Evolutionary conservation across 2,888 invertebrate species (phyloP).

Genomic region (Tenthredo scrophulariae): DNA sequence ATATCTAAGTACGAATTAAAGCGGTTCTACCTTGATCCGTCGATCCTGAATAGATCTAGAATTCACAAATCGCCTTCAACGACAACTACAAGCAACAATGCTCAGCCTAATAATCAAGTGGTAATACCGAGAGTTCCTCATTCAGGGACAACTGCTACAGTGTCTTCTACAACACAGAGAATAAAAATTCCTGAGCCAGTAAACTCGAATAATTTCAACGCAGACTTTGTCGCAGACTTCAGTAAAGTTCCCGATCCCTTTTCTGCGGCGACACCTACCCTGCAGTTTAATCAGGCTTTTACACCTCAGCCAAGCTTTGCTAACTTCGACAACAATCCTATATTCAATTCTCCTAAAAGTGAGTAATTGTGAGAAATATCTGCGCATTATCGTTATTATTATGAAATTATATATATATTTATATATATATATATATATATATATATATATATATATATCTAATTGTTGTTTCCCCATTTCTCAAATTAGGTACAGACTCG

Average conservation of each 20-base stretch:
- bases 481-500: slow-evolving; percentile 54
- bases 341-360: slow-evolving; percentile 80
- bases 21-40: slow-evolving; percentile 81
- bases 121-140: slow-evolving; percentile 72
- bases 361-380: slow-evolving; percentile 54
- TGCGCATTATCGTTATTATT: not conserved
- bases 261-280: slow-evolving; percentile 68
- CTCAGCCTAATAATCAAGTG: slow-evolving; percentile 58
- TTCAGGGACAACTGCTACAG: slow-evolving; percentile 65
- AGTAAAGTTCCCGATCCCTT: slow-evolving; percentile 75
- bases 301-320: slow-evolving; percentile 82
- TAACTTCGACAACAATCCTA: slow-evolving; percentile 87
- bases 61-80: slow-evolving; percentile 61
- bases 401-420: not conserved
- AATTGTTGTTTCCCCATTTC: not conserved
- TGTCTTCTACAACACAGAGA: slow-evolving; percentile 61
- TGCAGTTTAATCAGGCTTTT: slow-evolving; percentile 71
- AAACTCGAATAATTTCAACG: slow-evolving; percentile 68
- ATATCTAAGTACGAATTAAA: slow-evolving; percentile 97
- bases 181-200: slow-evolving; percentile 65
- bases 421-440: too few relatives aligned
- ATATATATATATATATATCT: not conserved
- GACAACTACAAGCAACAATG: slow-evolving; percentile 46
- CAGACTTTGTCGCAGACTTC: slow-evolving; percentile 76
- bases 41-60: slow-evolving; percentile 64